phyloP scores from a whole-genome alignment of 2,888 invertebrate genomes.

The Embidobia sp. region DNA sequence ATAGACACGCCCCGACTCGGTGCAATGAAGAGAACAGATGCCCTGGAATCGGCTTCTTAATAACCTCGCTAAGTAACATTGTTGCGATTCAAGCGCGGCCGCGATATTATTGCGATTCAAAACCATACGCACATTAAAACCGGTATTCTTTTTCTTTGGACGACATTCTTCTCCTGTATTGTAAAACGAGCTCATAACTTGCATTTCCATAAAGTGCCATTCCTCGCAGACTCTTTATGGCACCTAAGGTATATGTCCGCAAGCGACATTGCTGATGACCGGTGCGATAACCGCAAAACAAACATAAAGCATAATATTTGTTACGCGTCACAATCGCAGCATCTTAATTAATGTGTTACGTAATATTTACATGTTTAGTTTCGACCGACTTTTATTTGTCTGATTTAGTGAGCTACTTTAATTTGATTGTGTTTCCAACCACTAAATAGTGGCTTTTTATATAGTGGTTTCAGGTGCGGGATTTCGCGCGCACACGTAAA shows the following conservation, averaged over 20 bases:
- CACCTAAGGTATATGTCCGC: constrained; percentile 47
- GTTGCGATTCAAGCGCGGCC: background rate
- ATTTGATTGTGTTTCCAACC: too few species aligned
- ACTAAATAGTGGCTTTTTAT: too few species aligned
- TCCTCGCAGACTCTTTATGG: constrained; percentile 65
- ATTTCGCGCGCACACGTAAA: too few species aligned
- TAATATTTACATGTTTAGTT: constrained; percentile 69
- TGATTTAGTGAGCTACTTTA: too few species aligned
- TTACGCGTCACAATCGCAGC: constrained; percentile 71
- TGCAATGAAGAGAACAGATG: too few species aligned
- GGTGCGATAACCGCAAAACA: constrained; percentile 71
- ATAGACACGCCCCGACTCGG: too few species aligned
- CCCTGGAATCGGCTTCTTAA: too few species aligned
- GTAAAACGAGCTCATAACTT: constrained; percentile 37
- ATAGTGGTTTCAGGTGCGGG: too few species aligned
- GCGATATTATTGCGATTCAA: constrained; percentile 36
- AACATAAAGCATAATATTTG: constrained; percentile 75
- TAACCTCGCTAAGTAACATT: too few species aligned
- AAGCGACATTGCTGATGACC: constrained; percentile 69
- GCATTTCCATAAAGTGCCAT: constrained; percentile 56
- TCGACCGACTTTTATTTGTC: too few species aligned
- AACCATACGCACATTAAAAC: constrained; percentile 51
- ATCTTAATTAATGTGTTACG: constrained; percentile 73
- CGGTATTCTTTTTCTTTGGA: constrained; percentile 33
- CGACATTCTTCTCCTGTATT: constrained; percentile 33